Evolutionary conservation across 2,797 vertebrate genomes (phyloP).

Genomic region (Sciurus vulgaris): DNA sequence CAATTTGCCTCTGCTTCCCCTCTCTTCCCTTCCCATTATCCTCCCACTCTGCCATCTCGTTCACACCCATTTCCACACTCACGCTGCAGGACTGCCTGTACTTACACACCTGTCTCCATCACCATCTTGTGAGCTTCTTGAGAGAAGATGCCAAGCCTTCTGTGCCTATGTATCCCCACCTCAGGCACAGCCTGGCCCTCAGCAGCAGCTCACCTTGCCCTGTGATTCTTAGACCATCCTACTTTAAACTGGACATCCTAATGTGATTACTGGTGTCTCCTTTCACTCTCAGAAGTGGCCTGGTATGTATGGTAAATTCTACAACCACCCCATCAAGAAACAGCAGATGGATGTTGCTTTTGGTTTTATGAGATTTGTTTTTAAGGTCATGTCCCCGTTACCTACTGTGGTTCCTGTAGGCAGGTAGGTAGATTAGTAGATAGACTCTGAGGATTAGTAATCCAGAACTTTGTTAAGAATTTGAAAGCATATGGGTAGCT

Average conservation of each 20-base stretch:
- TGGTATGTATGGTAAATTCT: neutral
- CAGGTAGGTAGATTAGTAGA: neutral
- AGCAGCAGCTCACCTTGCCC: neutral
- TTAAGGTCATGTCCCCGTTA: neutral
- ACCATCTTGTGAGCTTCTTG: neutral
- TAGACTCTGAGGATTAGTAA: neutral
- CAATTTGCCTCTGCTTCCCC: neutral
- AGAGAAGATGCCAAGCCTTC: neutral
- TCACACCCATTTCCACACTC: neutral
- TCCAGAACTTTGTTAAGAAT: neutral
- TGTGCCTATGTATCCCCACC: neutral
- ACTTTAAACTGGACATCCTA: neutral
- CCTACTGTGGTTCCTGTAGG: neutral
- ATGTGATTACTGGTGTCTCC: neutral
- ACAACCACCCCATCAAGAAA: neutral
- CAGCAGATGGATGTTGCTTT: neutral
- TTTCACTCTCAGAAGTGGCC: neutral
- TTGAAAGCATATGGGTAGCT: neutral
- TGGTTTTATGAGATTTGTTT: neutral
- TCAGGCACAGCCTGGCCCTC: neutral
- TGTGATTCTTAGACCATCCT: neutral
- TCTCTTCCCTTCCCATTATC: neutral
- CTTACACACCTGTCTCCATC: neutral
- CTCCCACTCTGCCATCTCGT: neutral
- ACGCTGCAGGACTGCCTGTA: fast-evolving